Evolutionary conservation across 1,140 invertebrate genomes (phyloP), one percentile per base, ranked within the genome.

Genomic region (Colletes latitarsis): DNA sequence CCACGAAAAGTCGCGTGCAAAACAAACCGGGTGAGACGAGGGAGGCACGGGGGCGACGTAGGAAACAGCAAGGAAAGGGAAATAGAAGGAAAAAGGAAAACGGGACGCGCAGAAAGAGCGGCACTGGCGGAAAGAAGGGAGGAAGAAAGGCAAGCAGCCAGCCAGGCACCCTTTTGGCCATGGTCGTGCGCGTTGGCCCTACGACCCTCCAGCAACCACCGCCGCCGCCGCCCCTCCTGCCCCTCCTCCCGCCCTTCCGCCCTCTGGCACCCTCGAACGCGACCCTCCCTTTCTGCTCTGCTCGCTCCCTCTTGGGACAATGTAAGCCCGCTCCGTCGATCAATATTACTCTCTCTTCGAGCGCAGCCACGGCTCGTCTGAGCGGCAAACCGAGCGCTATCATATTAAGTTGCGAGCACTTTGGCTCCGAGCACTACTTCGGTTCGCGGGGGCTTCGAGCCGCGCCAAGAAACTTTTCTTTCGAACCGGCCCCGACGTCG

Each of bases 271-370:
- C 69, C 70, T 80, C 71, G 77, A 69, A 55, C 74, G 58, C 68
- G 63, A 66, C 60, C 46, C 70, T 82, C 58, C 62, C 62, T 52
- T 76, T 79, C 60, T 55, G 57, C 66, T 52, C 75, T 63, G 64
- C 83, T 63, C 80, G 73, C 71, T 64, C 81, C 68, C 76, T 77
- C 66, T 77, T 77, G 73, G 79, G 73, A 87, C 86, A 83, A 85
- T 81, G 86, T 88, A 88, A 88, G 86, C 83, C 81, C 81, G 69
- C 83, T 82, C 67, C 82, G 86, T 77, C 87, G 87, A 88, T 88
- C 87, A 88, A 88, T 88, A 88, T 88, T 84, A 88, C 87, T 88
- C 87, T 88, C 87, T 88, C 87, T 88, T 88, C 68, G 81, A 85
- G 85, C 85, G 84, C 75, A 74, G 67, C 64, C 75, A 87, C 75